Percentiles rank a stretch among this genome's conserved stretches.
phyloP scores from a whole-genome alignment of 2,888 invertebrate genomes.

The Charanyca ferruginea region DNA sequence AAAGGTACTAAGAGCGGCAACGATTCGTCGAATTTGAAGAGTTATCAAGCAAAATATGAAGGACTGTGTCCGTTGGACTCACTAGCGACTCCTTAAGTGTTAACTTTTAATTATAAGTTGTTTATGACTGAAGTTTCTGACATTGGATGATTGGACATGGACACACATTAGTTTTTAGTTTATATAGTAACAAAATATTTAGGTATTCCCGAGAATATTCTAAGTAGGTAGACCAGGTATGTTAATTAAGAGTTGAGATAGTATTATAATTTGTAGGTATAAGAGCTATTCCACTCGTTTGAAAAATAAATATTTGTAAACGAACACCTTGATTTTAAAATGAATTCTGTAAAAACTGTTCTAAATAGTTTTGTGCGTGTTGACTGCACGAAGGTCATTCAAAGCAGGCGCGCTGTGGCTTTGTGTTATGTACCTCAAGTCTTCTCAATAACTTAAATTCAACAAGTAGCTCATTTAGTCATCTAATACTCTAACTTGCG shows the following conservation, averaged over 20 bases:
- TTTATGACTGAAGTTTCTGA: too few relatives aligned
- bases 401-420: constrained; percentile 3
- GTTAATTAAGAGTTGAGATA: neutral
- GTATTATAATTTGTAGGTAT: neutral
- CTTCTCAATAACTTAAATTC: constrained; percentile 23
- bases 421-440: constrained; percentile 16
- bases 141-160: too few relatives aligned
- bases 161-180: too few relatives aligned
- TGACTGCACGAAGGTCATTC: constrained; percentile 32
- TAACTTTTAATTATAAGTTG: too few relatives aligned
- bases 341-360: constrained; percentile 13
- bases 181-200: too few relatives aligned
- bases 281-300: neutral
- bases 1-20: too few relatives aligned
- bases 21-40: too few relatives aligned
- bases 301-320: neutral
- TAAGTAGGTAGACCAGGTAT: too few relatives aligned
- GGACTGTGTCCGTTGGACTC: too few relatives aligned
- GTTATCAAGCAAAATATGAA: too few relatives aligned
- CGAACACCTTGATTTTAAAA: constrained; percentile 6
- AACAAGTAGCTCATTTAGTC: constrained; percentile 48
- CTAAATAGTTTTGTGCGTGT: constrained; percentile 8
- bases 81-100: too few relatives aligned
- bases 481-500: constrained; percentile 14
- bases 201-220: too few relatives aligned